phyloP scores from a whole-genome alignment of 2,888 invertebrate genomes.

The Sesamia inferens region DNA sequence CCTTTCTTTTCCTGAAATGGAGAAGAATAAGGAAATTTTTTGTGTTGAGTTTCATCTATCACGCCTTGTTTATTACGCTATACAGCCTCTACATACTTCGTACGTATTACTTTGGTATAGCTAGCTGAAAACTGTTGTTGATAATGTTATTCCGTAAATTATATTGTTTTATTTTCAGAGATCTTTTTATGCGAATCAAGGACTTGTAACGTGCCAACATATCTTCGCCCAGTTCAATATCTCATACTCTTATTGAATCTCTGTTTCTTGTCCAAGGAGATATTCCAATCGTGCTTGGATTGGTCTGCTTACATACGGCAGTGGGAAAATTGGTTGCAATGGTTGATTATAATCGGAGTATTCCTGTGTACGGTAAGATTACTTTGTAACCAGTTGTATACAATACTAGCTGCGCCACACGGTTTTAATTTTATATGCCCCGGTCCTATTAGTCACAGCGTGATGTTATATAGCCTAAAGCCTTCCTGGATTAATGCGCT shows the following conservation, averaged over 20 bases:
- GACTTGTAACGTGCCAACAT: constrained; percentile 81
- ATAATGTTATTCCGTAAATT: neutral
- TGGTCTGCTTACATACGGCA: constrained; percentile 93
- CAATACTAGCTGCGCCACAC: too few species aligned
- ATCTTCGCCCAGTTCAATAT: constrained; percentile 89
- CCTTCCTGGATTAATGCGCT: too few species aligned
- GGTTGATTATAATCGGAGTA: constrained; percentile 93
- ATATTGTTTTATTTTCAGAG: constrained; percentile 76
- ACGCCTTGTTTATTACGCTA: constrained; percentile 93
- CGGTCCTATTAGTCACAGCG: too few species aligned
- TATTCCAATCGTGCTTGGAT: constrained; percentile 94
- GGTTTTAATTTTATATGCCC: too few species aligned
- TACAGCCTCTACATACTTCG: constrained; percentile 93
- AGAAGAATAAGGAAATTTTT: constrained; percentile 95
- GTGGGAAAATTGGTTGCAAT: constrained; percentile 96
- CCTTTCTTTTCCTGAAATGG: constrained; percentile 96
- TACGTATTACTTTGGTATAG: constrained; percentile 72
- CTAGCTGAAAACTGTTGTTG: neutral
- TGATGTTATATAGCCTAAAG: too few species aligned
- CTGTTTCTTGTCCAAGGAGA: constrained; percentile 92
- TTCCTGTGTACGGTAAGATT: constrained; percentile 91
- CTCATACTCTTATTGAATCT: constrained; percentile 91
- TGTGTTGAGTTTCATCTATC: constrained; percentile 93
- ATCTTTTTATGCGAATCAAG: constrained; percentile 88
- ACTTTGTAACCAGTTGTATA: neutral